Evolutionary conservation across 2,888 invertebrate species (phyloP), one percentile per base, ranked within the genome.

Genomic region (Scaptomyza cyrtandrae): DNA sequence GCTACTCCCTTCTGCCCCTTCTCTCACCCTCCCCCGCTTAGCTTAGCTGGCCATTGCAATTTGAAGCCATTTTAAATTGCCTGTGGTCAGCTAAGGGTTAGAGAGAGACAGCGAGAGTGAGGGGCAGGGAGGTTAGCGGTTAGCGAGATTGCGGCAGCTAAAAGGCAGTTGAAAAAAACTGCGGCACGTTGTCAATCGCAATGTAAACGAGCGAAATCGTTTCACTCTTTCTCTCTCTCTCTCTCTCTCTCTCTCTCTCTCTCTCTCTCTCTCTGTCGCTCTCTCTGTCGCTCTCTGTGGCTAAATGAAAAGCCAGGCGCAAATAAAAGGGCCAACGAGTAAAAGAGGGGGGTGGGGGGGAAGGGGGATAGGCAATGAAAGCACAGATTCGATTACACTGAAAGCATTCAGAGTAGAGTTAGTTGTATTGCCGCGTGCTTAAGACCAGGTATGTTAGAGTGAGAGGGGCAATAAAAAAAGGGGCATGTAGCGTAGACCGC

Each of bases 201-300:
- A 82, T 80, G 82, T 69, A 41, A n/a, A 35, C 63, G 74, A 85
- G 82, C 85, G 82, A 85, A 80, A 83, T 83, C 81, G 78, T 83
- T 66, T 58, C 71, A 55, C 46, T 73, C 68, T 71, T 3, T 29
- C 27, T 29, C 27, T 29, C 27, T 29, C 5, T 29, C 27, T 29
- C 27, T 29, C 33, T 33, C 33, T 29, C 29, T 6, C 29, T 29
- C 29, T 29, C 29, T 29, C 68, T 71, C 27, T 29, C 68, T 71
- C 27, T 29, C 27, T 29, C 27, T 29, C 27, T 29, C 5, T 29
- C 27, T 29, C 27, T 29, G 10, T 33, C 33, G 6, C 29, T 6
- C 29, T 29, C 29, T 29, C 29, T 29, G 0, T 6, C 29, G 6
- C 29, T 29, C 29, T 29, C 7, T 29, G 7, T 76, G 66, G 14